Evolutionary conservation across 2,888 invertebrate species (phyloP), one percentile per base, ranked within the genome.

Genomic region (Alitta virens): DNA sequence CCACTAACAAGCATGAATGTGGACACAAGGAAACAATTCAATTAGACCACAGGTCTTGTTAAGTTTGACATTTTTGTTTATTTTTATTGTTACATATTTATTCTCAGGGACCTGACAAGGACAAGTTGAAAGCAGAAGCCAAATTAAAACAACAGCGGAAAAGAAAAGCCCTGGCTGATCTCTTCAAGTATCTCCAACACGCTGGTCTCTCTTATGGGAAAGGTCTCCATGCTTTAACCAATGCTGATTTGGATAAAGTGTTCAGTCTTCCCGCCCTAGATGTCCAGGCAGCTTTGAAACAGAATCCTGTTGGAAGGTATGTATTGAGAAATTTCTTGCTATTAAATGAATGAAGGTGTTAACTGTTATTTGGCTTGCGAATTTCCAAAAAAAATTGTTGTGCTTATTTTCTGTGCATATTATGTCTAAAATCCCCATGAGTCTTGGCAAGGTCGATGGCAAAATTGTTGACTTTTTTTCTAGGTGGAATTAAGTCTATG

Each of bases 111-210:
- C 53, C 65, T 33, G 74, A 75, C 25, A 82, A 81, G 63, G 81
- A 83, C 18, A 81, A 81, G 60, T 78, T 82, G 65, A 92, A 92
- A 78, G 89, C 88, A 66, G 87, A 91, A 63, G 79, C 82, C 0
- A 81, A 81, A 65, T 75, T 88, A 77, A 89, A 92, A 56, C 85
- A 93, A 2, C 90, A 91, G 74, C 90, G 91, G 74, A 95, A 94
- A 79, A 88, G 91, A 33, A 89, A 91, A 82, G 89, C 90, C 0
- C 82, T 97, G 0, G 87, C 91, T 0, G 93, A 94, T 81, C 85
- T 96, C 51, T 96, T 95, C 80, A 92, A 91, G 78, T 85, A 86
- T 25, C 83, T 98, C 0, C 80, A 86, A 0, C 87, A 86, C 63
- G 72, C 79, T 60, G 77, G 94, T 0, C 79, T 95, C 1, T 93